Percentiles rank a stretch among this genome's conserved stretches.
Conservation (phyloP, 2,113 vertebrate genomes). For the Glareola pratincola region DNA sequence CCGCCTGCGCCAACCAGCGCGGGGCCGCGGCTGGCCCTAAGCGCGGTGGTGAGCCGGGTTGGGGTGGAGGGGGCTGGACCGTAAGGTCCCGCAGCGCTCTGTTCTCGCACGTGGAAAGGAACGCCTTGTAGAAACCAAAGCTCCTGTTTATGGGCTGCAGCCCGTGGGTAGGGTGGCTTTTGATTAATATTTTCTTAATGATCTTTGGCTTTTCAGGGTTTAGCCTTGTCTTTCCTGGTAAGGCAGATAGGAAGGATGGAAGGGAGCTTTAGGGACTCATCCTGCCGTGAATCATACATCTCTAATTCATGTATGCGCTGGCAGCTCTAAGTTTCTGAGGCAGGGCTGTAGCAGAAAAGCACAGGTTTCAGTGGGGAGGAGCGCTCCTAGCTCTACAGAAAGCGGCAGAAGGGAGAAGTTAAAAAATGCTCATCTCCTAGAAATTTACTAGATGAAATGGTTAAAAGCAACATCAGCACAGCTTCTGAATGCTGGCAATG, state of each 20-base stretch:
- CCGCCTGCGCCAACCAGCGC: too few relatives aligned
- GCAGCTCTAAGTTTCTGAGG: neutral
- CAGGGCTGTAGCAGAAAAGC: neutral
- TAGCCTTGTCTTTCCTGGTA: fast-evolving
- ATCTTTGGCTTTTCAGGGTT: neutral
- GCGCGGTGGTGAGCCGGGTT: fast-evolving
- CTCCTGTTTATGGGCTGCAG: neutral
- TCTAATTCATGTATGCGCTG: fast-evolving
- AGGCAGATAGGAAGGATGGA: neutral
- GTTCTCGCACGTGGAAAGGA: neutral
- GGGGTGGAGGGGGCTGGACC: neutral
- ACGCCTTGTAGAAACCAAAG: fast-evolving
- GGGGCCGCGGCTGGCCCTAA: too few relatives aligned
- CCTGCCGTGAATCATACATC: neutral
- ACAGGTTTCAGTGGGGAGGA: neutral
- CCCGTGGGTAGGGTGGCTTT: neutral
- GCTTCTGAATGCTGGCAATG: neutral
- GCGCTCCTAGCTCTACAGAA: neutral
- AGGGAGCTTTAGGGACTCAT: neutral
- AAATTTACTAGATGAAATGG: fast-evolving
- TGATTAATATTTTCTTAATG: neutral
- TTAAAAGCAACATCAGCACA: neutral
- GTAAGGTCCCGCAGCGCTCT: neutral
- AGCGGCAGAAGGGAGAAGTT: neutral
- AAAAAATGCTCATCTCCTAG: neutral